These are phyloP conservation scores for Amblyopsis rosae DNA, from an alignment of 2,113 vertebrate species.

Conservation along the genomic window DNA sequence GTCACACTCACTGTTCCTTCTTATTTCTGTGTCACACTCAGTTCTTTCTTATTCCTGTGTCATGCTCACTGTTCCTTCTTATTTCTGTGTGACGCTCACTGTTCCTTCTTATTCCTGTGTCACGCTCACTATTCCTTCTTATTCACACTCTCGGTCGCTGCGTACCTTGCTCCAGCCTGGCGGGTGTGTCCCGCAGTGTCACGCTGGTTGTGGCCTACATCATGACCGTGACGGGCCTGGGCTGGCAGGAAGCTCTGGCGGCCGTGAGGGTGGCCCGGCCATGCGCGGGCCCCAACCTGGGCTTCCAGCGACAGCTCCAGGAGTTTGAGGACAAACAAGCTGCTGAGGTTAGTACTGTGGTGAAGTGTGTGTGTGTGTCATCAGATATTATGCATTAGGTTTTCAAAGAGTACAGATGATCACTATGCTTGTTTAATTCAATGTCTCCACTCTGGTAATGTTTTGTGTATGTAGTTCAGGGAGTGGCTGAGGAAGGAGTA, in stretches of 20 bases:
- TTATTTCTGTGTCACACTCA: too few relatives aligned
- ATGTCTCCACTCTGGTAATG: too few relatives aligned
- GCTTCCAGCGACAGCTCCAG: constrained; percentile 92
- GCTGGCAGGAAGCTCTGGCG: constrained; percentile 90
- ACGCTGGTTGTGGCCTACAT: constrained; percentile 94
- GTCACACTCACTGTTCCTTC: too few relatives aligned
- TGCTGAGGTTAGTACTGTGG: constrained; percentile 75
- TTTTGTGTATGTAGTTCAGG: constrained; percentile 78
- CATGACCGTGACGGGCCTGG: constrained; percentile 91
- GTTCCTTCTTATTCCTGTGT: too few relatives aligned
- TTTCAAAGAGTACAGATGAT: too few relatives aligned
- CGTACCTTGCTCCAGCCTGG: constrained; percentile 77
- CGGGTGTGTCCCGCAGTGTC: constrained; percentile 94
- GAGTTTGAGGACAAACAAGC: constrained; percentile 86
- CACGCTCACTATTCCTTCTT: not conserved
- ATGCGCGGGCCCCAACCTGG: constrained; percentile 89
- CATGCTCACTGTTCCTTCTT: not conserved
- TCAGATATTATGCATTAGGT: too few relatives aligned
- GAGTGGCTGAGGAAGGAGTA: constrained; percentile 87
- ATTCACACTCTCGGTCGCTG: not conserved
- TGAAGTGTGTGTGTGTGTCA: not conserved
- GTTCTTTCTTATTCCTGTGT: too few relatives aligned
- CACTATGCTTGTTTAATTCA: too few relatives aligned
- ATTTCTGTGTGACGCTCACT: not conserved
- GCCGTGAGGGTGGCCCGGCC: constrained; percentile 85